Evolutionary conservation across 2,113 vertebrate genomes (phyloP), one percentile per base, ranked within the genome.

Genomic region (Grantiella picta): DNA sequence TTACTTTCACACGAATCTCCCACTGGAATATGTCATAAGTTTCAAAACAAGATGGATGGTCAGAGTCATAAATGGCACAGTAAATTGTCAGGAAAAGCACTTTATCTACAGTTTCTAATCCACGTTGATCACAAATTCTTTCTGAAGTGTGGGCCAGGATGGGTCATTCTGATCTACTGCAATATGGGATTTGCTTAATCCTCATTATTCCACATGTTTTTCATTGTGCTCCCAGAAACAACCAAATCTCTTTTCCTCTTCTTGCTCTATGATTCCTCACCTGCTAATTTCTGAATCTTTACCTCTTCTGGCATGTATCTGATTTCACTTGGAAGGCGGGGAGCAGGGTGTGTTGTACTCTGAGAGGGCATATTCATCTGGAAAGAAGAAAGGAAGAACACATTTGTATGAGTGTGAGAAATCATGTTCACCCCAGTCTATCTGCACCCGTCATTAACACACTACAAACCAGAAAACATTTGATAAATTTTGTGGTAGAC

Each of bases 341-440:
- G 52, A 87, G 64, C 72, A 97, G 14, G 94, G 89, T 44, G 94
- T 83, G 77, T 75, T 96, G 79, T 98, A 98, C 76, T 96, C 96
- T 86, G 72, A 92, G 36, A 97, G 11, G 36, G 95, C 97, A 68
- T 96, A 97, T 78, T 97, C 98, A 94, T 97, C 97, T 98, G 93
- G 42, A 95, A 97, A 81, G 69, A 72, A 57, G 89, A 90, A 94
- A 89, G 29, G 38, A 92, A 79, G 64, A 65, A 70, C 35, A 68
- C 5, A 50, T 68, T 78, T 64, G 17, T 33, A 50, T 68, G 25
- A 88, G 36, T 73, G 27, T 17, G 24, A 81, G 69, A 78, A 94
- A 89, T 82, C 33, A n/a, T 60, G 82, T 57, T 59, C 72, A 52
- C 35, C 9, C 15, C 23, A 31, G 29, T 52, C 42, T 15, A 12